Evolutionary conservation across 2,113 vertebrate species (phyloP), one percentile per base, ranked within the genome.

Genomic region (Vicugna pacos): DNA sequence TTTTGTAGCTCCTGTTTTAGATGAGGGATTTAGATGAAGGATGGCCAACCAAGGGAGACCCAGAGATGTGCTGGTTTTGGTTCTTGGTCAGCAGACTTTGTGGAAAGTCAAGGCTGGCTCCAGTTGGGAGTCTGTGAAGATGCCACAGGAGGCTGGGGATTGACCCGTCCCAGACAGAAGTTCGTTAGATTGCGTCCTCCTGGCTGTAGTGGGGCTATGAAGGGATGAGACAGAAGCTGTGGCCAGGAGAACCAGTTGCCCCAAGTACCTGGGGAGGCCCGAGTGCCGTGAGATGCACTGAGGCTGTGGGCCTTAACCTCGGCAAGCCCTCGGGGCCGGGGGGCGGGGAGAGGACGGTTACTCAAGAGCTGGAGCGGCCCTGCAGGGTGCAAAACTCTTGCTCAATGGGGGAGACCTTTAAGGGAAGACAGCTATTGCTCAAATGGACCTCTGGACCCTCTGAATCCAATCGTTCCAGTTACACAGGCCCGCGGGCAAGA

Each of bases 371-470:
- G 54, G 76, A 95, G 84, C 28, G 35, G 84, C 42, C 76, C 80
- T 94, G 35, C 54, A 16, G 93, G 95, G 50, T 56, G 70, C 94
- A 94, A 96, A 79, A 56, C 72, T 20, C 50, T 73, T 97, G 89
- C 95, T 95, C 90, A 97, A 91, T 28, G 32, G 42, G 1, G 1
- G 8, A 81, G 94, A 58, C 81, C 94, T 95, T 93, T 69, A 65
- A 91, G 82, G 38, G 89, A 94, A 89, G 95, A 46, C 15, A 54
- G 15, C 2, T 26, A 28, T 96, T 97, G 94, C 92, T 96, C 81
- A 97, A 85, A 90, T 3, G 85, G 81, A 70, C 56, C 94, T 84
- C 91, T 81, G 91, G 91, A 89, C 89, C 92, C 65, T 77, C 72
- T 38, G 50, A 92, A 67, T 94, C 92, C 58, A 48, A 4, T 86